Evolutionary conservation across 2,888 invertebrate species (phyloP).

Genomic region (Drosophila robusta): DNA sequence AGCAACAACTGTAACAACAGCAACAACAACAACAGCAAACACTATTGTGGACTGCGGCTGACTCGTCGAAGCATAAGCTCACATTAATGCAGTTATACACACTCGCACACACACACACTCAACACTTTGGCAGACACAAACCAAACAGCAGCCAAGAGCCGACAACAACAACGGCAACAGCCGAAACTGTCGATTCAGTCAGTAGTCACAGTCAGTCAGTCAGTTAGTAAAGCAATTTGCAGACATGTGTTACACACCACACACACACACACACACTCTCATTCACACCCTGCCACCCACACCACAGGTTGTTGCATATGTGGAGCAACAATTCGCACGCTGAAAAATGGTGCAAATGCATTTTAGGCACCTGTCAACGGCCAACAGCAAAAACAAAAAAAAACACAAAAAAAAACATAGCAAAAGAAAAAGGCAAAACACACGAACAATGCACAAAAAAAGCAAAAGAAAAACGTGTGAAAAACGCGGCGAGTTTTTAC

Average conservation of each 20-base stretch:
- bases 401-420: conserved; percentile 12
- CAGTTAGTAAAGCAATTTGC: conserved; percentile 78
- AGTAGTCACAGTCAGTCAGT: conserved; percentile 57
- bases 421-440: conserved; percentile 8
- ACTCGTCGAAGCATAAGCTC: conserved; percentile 59
- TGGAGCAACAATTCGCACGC: conserved; percentile 43
- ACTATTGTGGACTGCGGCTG: conserved; percentile 47
- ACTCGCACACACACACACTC: conserved; percentile 23
- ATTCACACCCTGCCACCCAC: conserved; percentile 5
- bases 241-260: conserved; percentile 64
- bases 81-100: conserved; percentile 72
- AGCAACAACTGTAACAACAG: conserved; percentile 39
- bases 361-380: conserved; percentile 64
- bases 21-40: conserved; percentile 31
- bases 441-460: conserved; percentile 2
- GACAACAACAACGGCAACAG: conserved; percentile 31
- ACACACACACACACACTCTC: conserved; percentile 25
- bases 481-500: conserved; percentile 45
- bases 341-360: conserved; percentile 56
- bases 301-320: conserved; percentile 18
- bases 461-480: conserved; percentile 32
- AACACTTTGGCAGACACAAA: conserved; percentile 74
- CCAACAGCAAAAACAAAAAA: conserved; percentile 10
- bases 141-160: conserved; percentile 71
- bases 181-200: conserved; percentile 57